Evolutionary conservation across 2,888 invertebrate species (phyloP).

Genomic region (Macrophya annulata): DNA sequence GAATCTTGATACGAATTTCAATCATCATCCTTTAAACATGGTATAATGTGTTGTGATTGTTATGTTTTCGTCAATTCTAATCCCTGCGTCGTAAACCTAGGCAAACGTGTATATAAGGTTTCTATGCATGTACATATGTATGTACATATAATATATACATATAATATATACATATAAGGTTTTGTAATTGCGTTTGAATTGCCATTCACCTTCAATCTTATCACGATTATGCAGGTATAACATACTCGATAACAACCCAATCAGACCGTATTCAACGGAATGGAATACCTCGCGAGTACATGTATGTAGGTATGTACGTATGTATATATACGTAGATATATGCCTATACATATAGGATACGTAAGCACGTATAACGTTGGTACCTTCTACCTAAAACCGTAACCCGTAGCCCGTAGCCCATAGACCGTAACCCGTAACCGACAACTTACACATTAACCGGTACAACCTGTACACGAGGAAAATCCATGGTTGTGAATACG

Average conservation of each 20-base stretch:
- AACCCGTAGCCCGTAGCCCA: background rate
- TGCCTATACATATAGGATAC: background rate
- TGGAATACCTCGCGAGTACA: constrained; percentile 23
- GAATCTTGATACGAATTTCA: constrained; percentile 7
- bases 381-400: background rate
- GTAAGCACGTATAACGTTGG: background rate
- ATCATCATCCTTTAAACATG: background rate
- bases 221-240: constrained; percentile 46
- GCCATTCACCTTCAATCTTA: constrained; percentile 41
- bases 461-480: background rate
- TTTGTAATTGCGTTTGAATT: constrained; percentile 41
- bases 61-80: background rate
- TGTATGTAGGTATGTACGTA: background rate
- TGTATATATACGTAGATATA: background rate
- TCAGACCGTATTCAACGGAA: constrained; percentile 45
- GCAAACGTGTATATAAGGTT: background rate
- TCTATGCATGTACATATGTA: background rate
- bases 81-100: background rate
- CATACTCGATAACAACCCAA: constrained; percentile 48
- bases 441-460: constrained; percentile 15
- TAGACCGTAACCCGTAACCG: background rate
- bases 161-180: background rate
- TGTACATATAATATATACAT: background rate
- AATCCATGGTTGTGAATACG: constrained; percentile 48
- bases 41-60: background rate